phyloP scores from a whole-genome alignment of 2,113 vertebrate genomes.

The Hypocryptadius cinnamomeus region DNA sequence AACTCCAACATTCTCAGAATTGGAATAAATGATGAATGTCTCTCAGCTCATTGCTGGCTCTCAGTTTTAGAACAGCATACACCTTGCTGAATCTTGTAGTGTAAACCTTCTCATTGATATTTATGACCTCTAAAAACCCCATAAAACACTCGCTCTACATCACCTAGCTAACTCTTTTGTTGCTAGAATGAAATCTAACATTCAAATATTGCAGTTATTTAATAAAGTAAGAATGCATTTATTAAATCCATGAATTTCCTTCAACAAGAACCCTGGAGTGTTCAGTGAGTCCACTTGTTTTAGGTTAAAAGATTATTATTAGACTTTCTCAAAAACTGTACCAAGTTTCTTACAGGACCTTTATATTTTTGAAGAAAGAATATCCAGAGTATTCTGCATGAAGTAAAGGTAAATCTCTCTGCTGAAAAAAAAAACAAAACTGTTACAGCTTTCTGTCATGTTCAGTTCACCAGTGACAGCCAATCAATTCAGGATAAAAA shows the following conservation, averaged over 20 bases:
- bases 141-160: background rate
- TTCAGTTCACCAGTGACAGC: background rate
- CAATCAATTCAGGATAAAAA: background rate
- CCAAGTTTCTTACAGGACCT: background rate
- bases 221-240: background rate
- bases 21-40: background rate
- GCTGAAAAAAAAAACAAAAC: background rate
- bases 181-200: background rate
- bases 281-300: background rate
- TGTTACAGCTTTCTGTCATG: background rate
- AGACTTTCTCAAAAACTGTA: background rate
- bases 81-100: background rate
- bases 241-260: background rate
- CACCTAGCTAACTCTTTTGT: background rate
- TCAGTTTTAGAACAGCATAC: background rate
- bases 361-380: background rate
- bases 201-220: background rate
- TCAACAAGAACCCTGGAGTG: background rate
- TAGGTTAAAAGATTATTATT: background rate
- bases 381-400: background rate
- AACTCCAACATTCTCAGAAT: background rate
- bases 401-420: background rate
- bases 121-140: background rate
- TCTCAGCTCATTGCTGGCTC: background rate
- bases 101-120: background rate